phyloP scores from a whole-genome alignment of 2,888 invertebrate species.

The Idaea straminata region DNA sequence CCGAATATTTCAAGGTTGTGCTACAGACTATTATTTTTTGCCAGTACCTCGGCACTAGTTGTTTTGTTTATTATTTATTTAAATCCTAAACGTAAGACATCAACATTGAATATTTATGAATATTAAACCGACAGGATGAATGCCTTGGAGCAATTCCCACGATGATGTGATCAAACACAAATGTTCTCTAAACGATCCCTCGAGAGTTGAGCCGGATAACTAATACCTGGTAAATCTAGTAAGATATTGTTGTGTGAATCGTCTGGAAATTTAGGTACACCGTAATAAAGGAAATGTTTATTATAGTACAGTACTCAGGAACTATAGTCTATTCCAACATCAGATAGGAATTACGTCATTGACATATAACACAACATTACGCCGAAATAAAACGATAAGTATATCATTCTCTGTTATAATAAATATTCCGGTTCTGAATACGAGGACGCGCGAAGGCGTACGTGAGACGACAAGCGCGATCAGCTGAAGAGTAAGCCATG shows the following conservation, averaged over 20 bases:
- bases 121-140: background rate
- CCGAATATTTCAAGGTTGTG: no score
- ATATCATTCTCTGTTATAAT: no score
- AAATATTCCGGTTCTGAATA: no score
- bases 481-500: no score
- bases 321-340: conserved; percentile 10
- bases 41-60: no score
- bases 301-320: background rate
- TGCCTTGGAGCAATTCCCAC: background rate
- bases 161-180: background rate
- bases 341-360: no score
- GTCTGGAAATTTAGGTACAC: background rate
- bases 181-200: background rate
- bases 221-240: background rate
- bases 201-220: background rate
- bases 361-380: no score
- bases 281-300: background rate
- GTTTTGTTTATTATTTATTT: background rate
- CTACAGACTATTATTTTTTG: no score
- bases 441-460: no score
- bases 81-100: background rate
- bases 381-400: no score
- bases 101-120: background rate
- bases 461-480: no score
- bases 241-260: background rate